These are phyloP conservation scores for Oxyruncus cristatus DNA, from an alignment of 2,113 vertebrate species.

Conservation along the genomic window DNA sequence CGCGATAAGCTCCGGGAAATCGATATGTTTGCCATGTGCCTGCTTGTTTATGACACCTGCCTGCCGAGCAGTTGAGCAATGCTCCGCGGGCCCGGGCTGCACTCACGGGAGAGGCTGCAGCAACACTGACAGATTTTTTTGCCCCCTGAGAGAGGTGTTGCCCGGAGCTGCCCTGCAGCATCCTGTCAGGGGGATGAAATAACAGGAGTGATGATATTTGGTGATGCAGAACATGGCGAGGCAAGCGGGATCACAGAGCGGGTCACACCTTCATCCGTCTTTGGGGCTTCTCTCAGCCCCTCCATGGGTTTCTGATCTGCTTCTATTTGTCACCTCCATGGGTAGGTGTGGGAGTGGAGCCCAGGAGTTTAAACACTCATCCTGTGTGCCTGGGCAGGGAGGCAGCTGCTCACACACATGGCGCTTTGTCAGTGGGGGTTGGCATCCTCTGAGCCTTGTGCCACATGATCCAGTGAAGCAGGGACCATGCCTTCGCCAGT, in stretches of 20 bases:
- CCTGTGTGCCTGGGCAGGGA: rapidly evolving
- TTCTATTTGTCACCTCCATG: background rate
- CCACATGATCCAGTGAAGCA: rapidly evolving
- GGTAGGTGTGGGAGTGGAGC: background rate
- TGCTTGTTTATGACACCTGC: constrained; percentile 82
- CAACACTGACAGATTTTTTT: background rate
- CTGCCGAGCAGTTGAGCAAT: constrained; percentile 72
- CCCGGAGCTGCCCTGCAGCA: background rate
- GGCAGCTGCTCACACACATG: rapidly evolving
- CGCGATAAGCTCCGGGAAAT: constrained; percentile 77
- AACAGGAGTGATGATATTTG: rapidly evolving
- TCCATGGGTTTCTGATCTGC: background rate
- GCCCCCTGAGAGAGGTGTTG: background rate
- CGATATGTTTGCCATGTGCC: constrained; percentile 81
- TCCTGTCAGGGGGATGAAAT: background rate
- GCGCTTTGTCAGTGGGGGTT: rapidly evolving
- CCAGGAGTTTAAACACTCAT: rapidly evolving
- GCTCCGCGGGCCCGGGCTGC: constrained; percentile 54
- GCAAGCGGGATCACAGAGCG: background rate
- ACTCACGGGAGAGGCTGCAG: background rate
- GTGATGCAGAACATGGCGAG: background rate
- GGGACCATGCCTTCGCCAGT: rapidly evolving
- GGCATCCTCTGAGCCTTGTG: background rate
- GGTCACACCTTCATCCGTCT: background rate
- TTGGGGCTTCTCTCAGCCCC: background rate